Evolutionary conservation across 2,113 vertebrate genomes (phyloP).

Genomic region (Podocnemis expansa): DNA sequence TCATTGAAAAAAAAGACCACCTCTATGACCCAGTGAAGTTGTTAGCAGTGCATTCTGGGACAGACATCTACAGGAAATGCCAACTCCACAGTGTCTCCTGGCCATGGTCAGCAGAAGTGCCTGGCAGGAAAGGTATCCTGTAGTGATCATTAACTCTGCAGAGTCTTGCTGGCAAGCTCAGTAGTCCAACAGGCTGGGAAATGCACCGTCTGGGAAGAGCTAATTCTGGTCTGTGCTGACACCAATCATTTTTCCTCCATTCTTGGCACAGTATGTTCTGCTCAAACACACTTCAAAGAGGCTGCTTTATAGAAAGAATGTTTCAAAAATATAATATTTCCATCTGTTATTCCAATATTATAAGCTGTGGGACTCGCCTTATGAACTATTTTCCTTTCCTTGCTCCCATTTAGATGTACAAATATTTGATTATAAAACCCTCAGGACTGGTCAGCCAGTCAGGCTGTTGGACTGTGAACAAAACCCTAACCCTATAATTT

Average conservation of each 20-base stretch:
- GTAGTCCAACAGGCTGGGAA: neutral
- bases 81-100: neutral
- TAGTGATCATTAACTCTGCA: neutral
- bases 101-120: neutral
- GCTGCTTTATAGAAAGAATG: conserved; percentile 73
- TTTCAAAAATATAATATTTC: conserved; percentile 79
- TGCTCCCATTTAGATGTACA: conserved; percentile 64
- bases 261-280: conserved; percentile 72
- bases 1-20: neutral
- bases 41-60: neutral
- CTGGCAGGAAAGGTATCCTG: neutral
- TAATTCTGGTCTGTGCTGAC: conserved; percentile 65
- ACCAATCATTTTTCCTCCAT: conserved; percentile 37
- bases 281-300: conserved; percentile 77
- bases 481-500: conserved; percentile 49
- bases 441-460: conserved; percentile 55
- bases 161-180: neutral
- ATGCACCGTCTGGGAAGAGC: conserved; percentile 42
- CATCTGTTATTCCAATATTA: conserved; percentile 80
- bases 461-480: conserved; percentile 17
- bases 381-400: conserved; percentile 65
- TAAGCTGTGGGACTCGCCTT: conserved; percentile 70
- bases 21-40: neutral
- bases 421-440: conserved; percentile 58
- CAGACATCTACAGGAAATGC: neutral